Evolutionary conservation across 2,888 invertebrate genomes (phyloP), one percentile per base, ranked within the genome.

Genomic region (Drosophila falleni): DNA sequence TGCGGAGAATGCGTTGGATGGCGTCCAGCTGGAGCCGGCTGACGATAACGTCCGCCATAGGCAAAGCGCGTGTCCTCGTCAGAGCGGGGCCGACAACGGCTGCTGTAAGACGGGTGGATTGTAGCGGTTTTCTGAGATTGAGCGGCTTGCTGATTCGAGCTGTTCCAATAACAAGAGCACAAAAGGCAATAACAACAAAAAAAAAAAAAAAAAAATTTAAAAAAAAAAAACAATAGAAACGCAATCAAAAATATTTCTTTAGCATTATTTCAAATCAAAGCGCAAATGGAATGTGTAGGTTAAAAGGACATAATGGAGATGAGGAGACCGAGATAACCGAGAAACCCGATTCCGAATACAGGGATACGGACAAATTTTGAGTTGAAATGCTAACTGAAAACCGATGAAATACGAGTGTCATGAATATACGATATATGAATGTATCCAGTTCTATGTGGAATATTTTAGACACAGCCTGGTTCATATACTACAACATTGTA

Each of bases 41-140:
- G 94, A 76, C 91, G 89, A 59, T 86, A 86, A 78, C 94, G 93
- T 93, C 95, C 95, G 82, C 94, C 96, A 94, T 95, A 96, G 79
- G 95, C 95, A 93, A 97, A 96, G 89, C 96, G 95, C 63, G 95
- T 93, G 87, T 96, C 96, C 90, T 96, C 96, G 90, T 95, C 95
- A 80, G 93, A 93, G 87, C 95, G 94, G 89, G 94, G 94, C 91
- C 94, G 94, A 92, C 94, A 93, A 91, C 94, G 93, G 92, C 94
- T 94, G 92, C 94, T 94, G 92, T 91, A 93, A 91, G 93, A 92
- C 91, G 93, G 92, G 92, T 93, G 92, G 90, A 93, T 93, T 90
- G 93, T 93, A 90, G 93, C 93, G 78, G 93, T 93, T 93, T 93
- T 93, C 91, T 93, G 93, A 91, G 92, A 91, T 92, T 93, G 93